Conservation (phyloP, 2,113 vertebrate species). For the Leptosomus discolor region DNA sequence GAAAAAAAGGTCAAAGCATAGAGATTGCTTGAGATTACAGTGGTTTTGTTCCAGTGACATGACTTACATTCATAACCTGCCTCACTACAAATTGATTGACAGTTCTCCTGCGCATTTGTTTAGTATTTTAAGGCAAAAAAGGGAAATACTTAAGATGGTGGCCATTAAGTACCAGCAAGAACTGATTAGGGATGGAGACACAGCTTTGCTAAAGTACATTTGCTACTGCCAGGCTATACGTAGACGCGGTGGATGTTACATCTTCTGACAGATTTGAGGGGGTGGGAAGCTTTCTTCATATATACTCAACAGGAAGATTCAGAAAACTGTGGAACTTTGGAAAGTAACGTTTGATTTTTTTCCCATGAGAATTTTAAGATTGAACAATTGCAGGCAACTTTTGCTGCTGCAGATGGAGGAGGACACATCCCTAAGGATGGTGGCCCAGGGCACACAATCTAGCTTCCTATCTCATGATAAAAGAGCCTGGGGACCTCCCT, state of each 20-base stretch:
- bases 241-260: background rate
- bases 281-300: background rate
- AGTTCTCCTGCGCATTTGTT: background rate
- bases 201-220: background rate
- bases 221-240: background rate
- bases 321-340: background rate
- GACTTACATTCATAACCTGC: background rate
- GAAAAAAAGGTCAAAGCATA: background rate
- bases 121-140: background rate
- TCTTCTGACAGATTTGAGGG: background rate
- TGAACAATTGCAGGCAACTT: background rate
- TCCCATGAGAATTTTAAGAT: background rate
- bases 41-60: background rate
- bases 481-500: background rate
- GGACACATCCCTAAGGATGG: background rate
- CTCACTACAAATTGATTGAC: background rate
- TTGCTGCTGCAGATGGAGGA: background rate
- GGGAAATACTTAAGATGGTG: background rate
- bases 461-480: background rate
- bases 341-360: background rate
- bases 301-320: background rate
- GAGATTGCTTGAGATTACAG: background rate
- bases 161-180: background rate
- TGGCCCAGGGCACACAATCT: rapidly evolving
- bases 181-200: background rate